Conservation (phyloP, 2,797 vertebrate species). For the Hylomyscus alleni region DNA sequence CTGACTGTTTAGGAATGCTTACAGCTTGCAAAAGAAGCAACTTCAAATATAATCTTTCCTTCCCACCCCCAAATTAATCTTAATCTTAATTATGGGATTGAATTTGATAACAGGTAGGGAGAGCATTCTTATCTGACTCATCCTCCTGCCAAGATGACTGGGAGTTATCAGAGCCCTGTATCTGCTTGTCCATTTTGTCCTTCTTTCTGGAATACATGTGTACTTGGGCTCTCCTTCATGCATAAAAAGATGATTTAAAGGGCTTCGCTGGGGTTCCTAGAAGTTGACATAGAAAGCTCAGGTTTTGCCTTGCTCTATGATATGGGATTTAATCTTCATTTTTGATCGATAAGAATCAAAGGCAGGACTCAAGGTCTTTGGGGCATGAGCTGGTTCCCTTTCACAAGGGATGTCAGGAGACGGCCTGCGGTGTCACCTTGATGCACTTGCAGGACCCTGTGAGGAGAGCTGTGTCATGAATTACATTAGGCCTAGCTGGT, state of each 20-base stretch:
- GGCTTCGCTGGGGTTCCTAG: constrained; percentile 53
- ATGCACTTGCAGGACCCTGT: constrained; percentile 68
- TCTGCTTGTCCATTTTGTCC: constrained; percentile 77
- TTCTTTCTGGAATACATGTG: constrained; percentile 44
- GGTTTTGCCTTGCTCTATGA: constrained; percentile 84
- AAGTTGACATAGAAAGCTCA: constrained; percentile 76
- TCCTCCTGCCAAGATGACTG: constrained; percentile 62
- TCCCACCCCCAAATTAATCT: not conserved
- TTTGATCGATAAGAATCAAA: constrained; percentile 88
- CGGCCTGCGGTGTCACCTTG: constrained; percentile 83
- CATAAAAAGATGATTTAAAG: constrained; percentile 76
- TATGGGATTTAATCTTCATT: constrained; percentile 86
- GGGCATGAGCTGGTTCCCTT: constrained; percentile 81
- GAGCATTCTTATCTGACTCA: constrained; percentile 73
- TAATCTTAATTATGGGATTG: constrained; percentile 65
- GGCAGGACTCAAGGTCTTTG: constrained; percentile 86
- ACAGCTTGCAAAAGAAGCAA: constrained; percentile 84
- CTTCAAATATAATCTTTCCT: constrained; percentile 77
- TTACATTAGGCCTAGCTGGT: not conserved
- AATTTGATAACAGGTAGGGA: constrained; percentile 80
- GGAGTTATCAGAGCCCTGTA: constrained; percentile 67
- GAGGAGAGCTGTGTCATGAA: constrained; percentile 78
- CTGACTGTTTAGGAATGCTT: constrained; percentile 92
- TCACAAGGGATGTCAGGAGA: constrained; percentile 83
- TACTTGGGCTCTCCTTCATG: constrained; percentile 36